These are phyloP conservation scores for Rattus rattus DNA, from an alignment of 2,113 vertebrate genomes.

Conservation along the genomic window DNA sequence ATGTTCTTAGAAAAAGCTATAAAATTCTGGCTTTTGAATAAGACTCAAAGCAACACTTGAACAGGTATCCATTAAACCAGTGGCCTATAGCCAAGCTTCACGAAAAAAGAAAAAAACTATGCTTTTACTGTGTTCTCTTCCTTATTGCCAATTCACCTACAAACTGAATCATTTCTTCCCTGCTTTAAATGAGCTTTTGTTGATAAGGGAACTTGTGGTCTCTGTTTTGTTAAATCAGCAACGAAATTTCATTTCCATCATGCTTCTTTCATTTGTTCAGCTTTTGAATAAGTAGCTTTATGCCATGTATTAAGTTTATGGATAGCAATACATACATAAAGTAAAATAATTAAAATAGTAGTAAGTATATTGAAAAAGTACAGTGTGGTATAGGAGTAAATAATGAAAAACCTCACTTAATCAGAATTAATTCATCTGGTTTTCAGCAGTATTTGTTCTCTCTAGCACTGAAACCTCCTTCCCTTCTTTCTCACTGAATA, in stretches of 20 bases:
- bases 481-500: background rate
- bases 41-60: conserved; percentile 48
- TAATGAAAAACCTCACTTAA: background rate
- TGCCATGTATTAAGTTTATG: background rate
- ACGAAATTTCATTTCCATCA: background rate
- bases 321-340: conserved; percentile 1
- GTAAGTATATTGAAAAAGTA: background rate
- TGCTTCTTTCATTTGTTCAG: background rate
- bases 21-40: conserved; percentile 5
- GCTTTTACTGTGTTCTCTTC: conserved; percentile 6
- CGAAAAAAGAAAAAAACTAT: background rate
- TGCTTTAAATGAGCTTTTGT: background rate
- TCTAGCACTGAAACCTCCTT: background rate
- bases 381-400: background rate
- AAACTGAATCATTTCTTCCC: background rate
- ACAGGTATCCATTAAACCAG: conserved; percentile 45
- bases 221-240: conserved; percentile 2
- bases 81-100: conserved; percentile 18
- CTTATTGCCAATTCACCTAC: background rate
- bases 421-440: background rate
- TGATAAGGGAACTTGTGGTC: background rate
- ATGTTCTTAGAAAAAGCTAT: conserved; percentile 14
- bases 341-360: background rate
- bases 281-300: background rate
- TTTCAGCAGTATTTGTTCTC: background rate